Percentiles rank a stretch among this genome's conserved stretches.
phyloP scores from a whole-genome alignment of 2,797 vertebrate species.

The Platalea minor region DNA sequence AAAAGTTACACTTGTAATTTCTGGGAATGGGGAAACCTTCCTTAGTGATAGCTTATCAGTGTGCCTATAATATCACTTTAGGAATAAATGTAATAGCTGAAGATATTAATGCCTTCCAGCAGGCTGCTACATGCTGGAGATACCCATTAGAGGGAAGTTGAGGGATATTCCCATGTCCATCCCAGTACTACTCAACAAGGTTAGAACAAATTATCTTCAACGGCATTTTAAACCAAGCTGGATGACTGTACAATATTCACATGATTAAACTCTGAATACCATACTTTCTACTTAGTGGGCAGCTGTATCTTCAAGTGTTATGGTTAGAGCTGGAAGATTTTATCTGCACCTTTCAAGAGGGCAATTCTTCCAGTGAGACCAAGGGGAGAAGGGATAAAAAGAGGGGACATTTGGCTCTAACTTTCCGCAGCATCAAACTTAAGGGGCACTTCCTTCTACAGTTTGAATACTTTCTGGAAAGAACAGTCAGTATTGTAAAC shows the following conservation, averaged over 20 bases:
- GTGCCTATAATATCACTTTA: background rate
- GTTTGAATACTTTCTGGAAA: background rate
- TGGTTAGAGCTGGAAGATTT: background rate
- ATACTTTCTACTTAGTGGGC: background rate
- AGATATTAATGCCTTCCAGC: background rate
- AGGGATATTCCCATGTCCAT: background rate
- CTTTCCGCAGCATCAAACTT: background rate
- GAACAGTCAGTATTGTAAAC: background rate
- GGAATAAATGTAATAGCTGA: background rate
- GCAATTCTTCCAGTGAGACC: background rate
- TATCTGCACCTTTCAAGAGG: background rate
- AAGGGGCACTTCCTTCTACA: background rate
- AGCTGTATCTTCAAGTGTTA: background rate
- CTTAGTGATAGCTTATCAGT: background rate
- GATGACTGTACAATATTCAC: background rate
- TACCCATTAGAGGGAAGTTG: background rate
- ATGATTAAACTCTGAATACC: background rate
- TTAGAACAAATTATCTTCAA: background rate
- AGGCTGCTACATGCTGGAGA: background rate
- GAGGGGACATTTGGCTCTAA: background rate
- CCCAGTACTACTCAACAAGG: background rate
- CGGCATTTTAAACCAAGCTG: background rate
- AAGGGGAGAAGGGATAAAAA: background rate
- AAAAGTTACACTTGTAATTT: background rate
- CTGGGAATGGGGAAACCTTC: background rate